Base-by-base conservation (phyloP, 1,140 invertebrate genomes). In the Drosophila pectinifera region DNA sequence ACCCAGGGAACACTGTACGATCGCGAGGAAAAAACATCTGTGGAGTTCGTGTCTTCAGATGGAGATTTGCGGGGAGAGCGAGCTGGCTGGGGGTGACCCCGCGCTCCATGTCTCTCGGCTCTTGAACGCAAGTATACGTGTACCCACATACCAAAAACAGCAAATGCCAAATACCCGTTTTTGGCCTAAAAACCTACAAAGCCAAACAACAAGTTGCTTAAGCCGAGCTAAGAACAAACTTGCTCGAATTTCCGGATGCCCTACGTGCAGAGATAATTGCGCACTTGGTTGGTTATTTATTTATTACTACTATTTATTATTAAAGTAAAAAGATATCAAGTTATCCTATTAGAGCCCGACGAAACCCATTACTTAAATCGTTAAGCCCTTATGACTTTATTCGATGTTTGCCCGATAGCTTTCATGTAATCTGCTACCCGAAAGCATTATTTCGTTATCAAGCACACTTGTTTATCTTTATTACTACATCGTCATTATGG, bases 171-270 rank as follows among this genome's bases (percentile, higher is more conserved):
- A 77, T 88, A 86, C 83, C 78, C 76, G 83, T 73, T 88, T 67
- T 79, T 86, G 83, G 83, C 84, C 84, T 86, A 88, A 79, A 85
- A 86, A 85, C 73, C 75, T 62, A 84, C 81, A 62, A 69, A 69
- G 67, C 55, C 54, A 20, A 73, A 80, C 63, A 77, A 78, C 65
- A 80, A 64, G 68, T 62, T 58, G 61, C 45, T 46, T 31, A 63
- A 86, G 43, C 49, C 49, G 6, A 3, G 36, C 36, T 10, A 22
- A 51, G 56, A 53, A 13, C 36, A 41, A 57, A 68, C 43, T 72
- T 68, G 22, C 41, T 58, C 80, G 70, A 83, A 79, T 70, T 59
- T 34, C 20, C 26, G 14, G 8, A 78, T 86, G 78, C 55, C 58
- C 81, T 82, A 65, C 74, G 10, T 20, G 22, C 1, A 1, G 1